These are phyloP conservation scores for Cheumatopsyche charites DNA, from an alignment of 1,140 invertebrate species.

Conservation along the genomic window DNA sequence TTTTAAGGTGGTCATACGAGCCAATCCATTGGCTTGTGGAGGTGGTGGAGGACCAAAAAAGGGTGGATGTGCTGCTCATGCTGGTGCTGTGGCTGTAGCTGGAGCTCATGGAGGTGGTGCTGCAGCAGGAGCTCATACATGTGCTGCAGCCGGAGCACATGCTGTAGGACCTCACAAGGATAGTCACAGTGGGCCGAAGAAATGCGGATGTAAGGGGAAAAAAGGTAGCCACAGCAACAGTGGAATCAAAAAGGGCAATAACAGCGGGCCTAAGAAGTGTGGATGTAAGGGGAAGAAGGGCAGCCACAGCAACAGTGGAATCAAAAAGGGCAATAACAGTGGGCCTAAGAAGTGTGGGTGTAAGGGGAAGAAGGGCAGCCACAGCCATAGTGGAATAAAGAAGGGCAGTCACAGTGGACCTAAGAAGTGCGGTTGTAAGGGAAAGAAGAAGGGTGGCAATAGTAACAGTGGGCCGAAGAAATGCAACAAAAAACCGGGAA, in stretches of 20 bases:
- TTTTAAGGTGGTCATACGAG: slow-evolving; percentile 22
- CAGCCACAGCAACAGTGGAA: background rate
- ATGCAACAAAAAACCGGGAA: too few species aligned
- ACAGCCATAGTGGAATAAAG: too few species aligned
- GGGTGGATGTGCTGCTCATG: background rate
- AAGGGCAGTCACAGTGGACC: background rate
- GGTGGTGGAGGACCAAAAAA: background rate
- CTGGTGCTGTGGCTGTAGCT: background rate
- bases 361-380: too few species aligned
- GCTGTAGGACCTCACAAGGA: too few species aligned
- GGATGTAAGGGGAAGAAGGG: too few species aligned
- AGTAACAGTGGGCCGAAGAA: background rate
- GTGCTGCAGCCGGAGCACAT: background rate
- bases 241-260: background rate
- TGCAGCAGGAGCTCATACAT: background rate
- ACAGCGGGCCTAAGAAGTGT: too few species aligned
- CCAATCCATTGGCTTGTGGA: slow-evolving; percentile 20
- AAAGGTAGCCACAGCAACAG: background rate
- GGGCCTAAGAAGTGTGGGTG: background rate
- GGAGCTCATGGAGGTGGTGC: background rate
- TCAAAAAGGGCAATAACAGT: too few species aligned
- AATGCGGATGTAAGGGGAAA: background rate
- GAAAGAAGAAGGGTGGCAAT: background rate
- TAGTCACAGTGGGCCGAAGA: background rate
- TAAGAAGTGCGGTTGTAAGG: background rate